Conservation (phyloP, 2,113 vertebrate genomes). For the Chrysemys picta region DNA sequence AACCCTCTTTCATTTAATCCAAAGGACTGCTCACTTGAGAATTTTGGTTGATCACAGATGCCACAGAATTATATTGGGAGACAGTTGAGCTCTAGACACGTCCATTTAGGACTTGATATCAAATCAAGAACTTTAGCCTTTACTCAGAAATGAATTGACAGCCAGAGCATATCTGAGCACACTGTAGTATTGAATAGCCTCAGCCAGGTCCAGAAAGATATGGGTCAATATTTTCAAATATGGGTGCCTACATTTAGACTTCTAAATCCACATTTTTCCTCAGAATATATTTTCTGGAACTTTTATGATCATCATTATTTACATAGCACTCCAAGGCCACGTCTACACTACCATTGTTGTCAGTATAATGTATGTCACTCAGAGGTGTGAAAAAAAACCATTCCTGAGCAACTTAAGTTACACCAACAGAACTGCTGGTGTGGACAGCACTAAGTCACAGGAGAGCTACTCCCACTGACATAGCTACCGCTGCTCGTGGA, state of each 20-base stretch:
- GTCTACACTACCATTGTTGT: too few relatives aligned
- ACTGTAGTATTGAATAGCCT: background rate
- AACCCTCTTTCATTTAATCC: background rate
- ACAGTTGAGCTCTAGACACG: fast-evolving
- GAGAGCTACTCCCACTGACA: too few relatives aligned
- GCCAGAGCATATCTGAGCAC: background rate
- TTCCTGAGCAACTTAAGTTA: too few relatives aligned
- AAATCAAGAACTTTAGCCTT: background rate
- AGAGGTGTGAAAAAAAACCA: too few relatives aligned
- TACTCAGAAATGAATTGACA: background rate
- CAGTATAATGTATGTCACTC: too few relatives aligned
- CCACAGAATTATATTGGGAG: background rate
- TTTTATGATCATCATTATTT: background rate
- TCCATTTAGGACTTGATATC: background rate
- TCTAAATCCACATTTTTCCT: background rate
- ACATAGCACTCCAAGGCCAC: background rate
- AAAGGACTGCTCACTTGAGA: background rate
- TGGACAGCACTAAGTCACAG: too few relatives aligned
- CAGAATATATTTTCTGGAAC: background rate
- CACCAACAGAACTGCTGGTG: too few relatives aligned
- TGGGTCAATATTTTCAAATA: background rate
- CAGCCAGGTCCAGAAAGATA: background rate
- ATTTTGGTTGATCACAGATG: background rate
- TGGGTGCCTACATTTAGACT: background rate
- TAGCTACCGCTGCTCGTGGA: too few relatives aligned